A percentile compares a stretch with the other conserved stretches of the same genome.
Evolutionary conservation across 2,888 invertebrate genomes (phyloP).

Genomic region (Adela reaumurella): DNA sequence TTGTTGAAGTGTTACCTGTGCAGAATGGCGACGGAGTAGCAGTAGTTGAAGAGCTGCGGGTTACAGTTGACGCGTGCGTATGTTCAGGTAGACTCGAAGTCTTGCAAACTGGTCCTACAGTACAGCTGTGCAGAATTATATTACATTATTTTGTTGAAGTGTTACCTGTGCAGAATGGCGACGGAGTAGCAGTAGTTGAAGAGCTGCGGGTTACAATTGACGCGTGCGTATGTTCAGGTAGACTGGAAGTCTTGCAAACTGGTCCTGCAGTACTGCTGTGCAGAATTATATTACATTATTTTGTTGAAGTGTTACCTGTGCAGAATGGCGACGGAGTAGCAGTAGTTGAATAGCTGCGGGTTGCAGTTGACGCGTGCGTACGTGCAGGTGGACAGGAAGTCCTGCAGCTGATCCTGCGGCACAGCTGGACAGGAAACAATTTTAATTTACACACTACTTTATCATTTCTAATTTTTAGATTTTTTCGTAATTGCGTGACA

Average conservation of each 20-base stretch:
- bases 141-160: too few relatives aligned
- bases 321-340: conserved; percentile 69
- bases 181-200: conserved; percentile 79
- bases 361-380: too few relatives aligned
- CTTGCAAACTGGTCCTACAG: conserved; percentile 6
- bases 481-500: too few relatives aligned
- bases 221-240: conserved; percentile 65
- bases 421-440: conserved; percentile 23
- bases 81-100: conserved; percentile 40
- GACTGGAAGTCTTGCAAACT: conserved; percentile 65
- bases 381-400: conserved; percentile 68
- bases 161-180: conserved; percentile 66
- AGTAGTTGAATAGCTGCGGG: too few relatives aligned
- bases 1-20: conserved; percentile 53
- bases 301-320: too few relatives aligned
- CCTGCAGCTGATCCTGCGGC: conserved; percentile 51
- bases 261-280: conserved; percentile 35
- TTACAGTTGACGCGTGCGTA: conserved; percentile 73
- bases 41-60: conserved; percentile 77
- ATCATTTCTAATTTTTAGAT: conserved; percentile 15
- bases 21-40: conserved; percentile 69
- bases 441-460: too few relatives aligned
- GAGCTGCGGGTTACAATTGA: conserved; percentile 73
- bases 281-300: too few relatives aligned
- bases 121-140: too few relatives aligned